These are phyloP conservation scores for Myoxocephalus aenaeus DNA, from an alignment of 2,797 vertebrate genomes.

Conservation along the genomic window DNA sequence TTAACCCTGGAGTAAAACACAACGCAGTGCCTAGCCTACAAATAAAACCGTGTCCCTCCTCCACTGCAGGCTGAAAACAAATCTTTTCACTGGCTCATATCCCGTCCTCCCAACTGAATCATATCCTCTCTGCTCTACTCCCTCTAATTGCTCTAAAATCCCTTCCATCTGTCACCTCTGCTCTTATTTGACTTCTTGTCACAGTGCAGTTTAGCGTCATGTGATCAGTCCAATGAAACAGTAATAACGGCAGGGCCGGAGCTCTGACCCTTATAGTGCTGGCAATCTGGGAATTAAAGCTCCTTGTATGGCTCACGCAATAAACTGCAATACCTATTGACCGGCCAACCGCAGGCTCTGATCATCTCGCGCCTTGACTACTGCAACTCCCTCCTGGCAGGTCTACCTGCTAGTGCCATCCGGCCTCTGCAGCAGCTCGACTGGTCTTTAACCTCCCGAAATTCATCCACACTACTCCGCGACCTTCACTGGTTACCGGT, in stretches of 20 bases:
- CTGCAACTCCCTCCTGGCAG: too few relatives aligned
- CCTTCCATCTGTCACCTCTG: constrained; percentile 56
- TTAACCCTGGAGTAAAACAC: constrained; percentile 65
- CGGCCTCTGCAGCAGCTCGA: too few relatives aligned
- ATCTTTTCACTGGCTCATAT: constrained; percentile 38
- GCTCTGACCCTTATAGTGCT: constrained; percentile 14
- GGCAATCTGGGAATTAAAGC: background rate
- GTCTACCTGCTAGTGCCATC: too few relatives aligned
- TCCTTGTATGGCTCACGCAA: background rate
- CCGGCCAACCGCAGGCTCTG: too few relatives aligned
- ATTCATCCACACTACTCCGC: too few relatives aligned
- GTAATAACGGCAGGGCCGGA: background rate
- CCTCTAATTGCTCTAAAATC: constrained; percentile 47
- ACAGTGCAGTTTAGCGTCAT: constrained; percentile 28
- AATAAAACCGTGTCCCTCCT: constrained; percentile 28
- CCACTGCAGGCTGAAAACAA: constrained; percentile 34
- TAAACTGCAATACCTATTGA: background rate
- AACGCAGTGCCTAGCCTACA: constrained; percentile 25
- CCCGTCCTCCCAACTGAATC: constrained; percentile 53
- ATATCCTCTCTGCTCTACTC: constrained; percentile 47
- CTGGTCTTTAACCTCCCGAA: too few relatives aligned
- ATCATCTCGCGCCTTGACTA: too few relatives aligned
- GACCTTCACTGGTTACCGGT: too few relatives aligned
- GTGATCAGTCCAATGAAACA: constrained; percentile 17
- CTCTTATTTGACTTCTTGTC: constrained; percentile 38